Evolutionary conservation across 1,140 invertebrate species (phyloP).

Genomic region (Paraescarpia echinospica): DNA sequence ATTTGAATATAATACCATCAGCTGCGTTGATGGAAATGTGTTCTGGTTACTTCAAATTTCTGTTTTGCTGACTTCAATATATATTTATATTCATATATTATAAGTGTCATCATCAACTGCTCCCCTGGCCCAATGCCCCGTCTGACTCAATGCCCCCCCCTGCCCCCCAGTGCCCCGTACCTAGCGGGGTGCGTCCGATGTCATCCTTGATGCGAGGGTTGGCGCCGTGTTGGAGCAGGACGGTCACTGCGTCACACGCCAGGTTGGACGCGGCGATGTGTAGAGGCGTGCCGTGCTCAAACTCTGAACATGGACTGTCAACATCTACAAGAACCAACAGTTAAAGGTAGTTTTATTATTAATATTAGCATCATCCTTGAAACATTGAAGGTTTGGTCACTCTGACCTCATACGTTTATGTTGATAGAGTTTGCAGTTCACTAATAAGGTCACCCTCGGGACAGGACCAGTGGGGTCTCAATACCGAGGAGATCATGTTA

Average conservation of each 20-base stretch:
- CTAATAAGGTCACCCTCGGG: no score
- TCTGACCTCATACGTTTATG: background rate
- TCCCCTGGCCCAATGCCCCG: no score
- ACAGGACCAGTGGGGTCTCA: no score
- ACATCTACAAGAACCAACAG: constrained; percentile 42
- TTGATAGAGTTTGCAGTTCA: background rate
- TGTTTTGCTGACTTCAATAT: background rate
- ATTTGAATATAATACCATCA: background rate
- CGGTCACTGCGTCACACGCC: constrained; percentile 58
- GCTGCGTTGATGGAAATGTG: background rate
- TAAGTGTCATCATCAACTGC: no score
- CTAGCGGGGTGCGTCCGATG: constrained; percentile 54
- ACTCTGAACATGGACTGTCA: constrained; percentile 61
- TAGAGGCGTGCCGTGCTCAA: constrained; percentile 62
- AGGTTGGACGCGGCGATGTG: constrained; percentile 64
- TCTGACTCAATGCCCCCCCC: no score
- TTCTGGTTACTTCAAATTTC: background rate
- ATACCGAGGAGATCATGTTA: no score
- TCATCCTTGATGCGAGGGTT: constrained; percentile 57
- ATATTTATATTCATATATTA: background rate
- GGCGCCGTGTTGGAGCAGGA: constrained; percentile 61
- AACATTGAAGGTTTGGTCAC: background rate
- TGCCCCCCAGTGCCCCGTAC: constrained; percentile 34
- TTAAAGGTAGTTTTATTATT: background rate
- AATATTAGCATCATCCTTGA: background rate